These are phyloP conservation scores for Cygnus buccinator DNA, from an alignment of 2,113 vertebrate genomes.

Conservation along the genomic window DNA sequence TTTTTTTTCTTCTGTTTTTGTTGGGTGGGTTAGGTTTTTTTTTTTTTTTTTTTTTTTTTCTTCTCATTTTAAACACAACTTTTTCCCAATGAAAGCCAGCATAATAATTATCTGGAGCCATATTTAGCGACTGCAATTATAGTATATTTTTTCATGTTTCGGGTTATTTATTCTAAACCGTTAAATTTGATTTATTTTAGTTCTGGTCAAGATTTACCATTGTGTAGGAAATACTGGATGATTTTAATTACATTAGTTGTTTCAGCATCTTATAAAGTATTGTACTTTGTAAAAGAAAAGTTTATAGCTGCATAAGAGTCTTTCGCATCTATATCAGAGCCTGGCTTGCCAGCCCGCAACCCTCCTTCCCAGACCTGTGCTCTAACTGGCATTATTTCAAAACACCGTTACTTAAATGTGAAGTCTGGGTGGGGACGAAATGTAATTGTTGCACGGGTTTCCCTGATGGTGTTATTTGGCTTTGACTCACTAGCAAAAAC, in stretches of 20 bases:
- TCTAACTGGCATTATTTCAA: neutral
- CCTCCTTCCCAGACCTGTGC: neutral
- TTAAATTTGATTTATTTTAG: neutral
- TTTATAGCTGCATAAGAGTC: neutral
- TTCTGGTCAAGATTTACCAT: neutral
- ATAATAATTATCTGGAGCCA: constrained; percentile 28
- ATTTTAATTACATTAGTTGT: neutral
- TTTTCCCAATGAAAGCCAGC: neutral
- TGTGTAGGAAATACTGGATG: neutral
- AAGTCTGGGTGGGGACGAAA: neutral
- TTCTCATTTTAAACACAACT: neutral
- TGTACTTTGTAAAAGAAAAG: neutral
- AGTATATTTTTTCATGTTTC: constrained; percentile 27
- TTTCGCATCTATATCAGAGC: neutral
- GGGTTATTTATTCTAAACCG: neutral
- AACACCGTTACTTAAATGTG: neutral
- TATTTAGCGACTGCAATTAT: constrained; percentile 33
- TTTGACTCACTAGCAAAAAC: neutral
- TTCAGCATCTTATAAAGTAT: neutral
- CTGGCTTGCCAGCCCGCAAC: neutral
- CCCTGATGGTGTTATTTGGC: neutral
- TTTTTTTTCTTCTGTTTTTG: neutral
- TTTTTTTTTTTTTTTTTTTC: no score
- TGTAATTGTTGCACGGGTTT: neutral
- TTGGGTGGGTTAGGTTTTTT: neutral